phyloP scores from a whole-genome alignment of 2,113 vertebrate genomes.

The Mungos mungo region DNA sequence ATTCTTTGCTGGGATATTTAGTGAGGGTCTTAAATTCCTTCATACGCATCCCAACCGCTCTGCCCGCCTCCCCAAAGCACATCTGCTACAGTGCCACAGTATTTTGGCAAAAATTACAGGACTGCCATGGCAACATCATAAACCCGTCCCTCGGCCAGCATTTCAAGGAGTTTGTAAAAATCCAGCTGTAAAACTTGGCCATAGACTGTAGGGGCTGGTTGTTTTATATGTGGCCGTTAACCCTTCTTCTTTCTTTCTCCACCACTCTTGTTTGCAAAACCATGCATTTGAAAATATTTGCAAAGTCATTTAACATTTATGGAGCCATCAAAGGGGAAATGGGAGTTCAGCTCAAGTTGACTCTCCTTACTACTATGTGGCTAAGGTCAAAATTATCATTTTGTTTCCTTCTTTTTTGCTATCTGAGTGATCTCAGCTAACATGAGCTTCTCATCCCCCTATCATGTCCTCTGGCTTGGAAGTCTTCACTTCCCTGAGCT shows the following conservation, averaged over 20 bases:
- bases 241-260: slow-evolving; percentile 24
- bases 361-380: slow-evolving; percentile 3
- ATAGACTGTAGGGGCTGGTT: neutral
- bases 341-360: neutral
- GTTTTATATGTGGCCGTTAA: slow-evolving; percentile 50
- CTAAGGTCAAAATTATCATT: neutral
- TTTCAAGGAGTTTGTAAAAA: slow-evolving; percentile 66
- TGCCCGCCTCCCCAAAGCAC: neutral
- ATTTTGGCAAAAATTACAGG: slow-evolving; percentile 65
- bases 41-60: neutral
- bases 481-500: neutral
- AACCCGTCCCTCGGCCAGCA: neutral
- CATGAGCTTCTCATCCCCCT: neutral
- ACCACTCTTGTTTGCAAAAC: neutral
- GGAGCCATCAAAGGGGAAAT: slow-evolving; percentile 35
- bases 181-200: slow-evolving; percentile 70
- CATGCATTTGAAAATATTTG: slow-evolving; percentile 51
- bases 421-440: neutral
- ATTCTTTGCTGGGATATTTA: slow-evolving; percentile 64
- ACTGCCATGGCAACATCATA: slow-evolving; percentile 66
- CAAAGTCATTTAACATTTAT: slow-evolving; percentile 61
- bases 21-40: slow-evolving; percentile 66
- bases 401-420: neutral
- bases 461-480: neutral
- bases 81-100: slow-evolving; percentile 54